Percentiles rank a stretch among this genome's conserved stretches.
Conservation (phyloP, 2,888 invertebrate species). For the Tenthredo mesomela region DNA sequence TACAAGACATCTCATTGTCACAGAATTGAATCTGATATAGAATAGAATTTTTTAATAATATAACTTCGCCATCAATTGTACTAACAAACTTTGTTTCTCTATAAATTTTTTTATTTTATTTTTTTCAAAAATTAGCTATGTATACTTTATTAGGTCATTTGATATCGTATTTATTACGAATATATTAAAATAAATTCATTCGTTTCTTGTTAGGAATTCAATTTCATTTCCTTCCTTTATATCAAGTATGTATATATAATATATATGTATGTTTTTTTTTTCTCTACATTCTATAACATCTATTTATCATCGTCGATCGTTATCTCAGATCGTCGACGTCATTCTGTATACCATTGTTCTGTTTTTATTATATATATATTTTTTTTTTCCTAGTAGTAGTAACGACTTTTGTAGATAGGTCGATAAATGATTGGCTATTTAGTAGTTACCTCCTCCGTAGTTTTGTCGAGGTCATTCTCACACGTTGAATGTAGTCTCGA, state of each 20-base stretch:
- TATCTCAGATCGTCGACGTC: slow-evolving; percentile 34
- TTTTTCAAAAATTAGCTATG: slow-evolving; percentile 29
- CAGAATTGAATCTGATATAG: slow-evolving; percentile 42
- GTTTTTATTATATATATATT: background rate
- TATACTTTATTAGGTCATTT: background rate
- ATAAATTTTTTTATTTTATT: slow-evolving; percentile 1
- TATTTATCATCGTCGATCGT: slow-evolving; percentile 36
- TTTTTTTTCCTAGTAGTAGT: slow-evolving; percentile 15
- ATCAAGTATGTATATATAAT: background rate
- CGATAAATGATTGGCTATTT: slow-evolving; percentile 70
- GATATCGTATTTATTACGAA: slow-evolving; percentile 12
- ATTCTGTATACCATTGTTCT: background rate
- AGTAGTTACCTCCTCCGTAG: slow-evolving; percentile 76
- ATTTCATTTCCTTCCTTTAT: slow-evolving; percentile 31
- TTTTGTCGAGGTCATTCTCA: slow-evolving; percentile 74
- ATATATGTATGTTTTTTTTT: background rate
- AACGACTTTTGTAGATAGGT: slow-evolving; percentile 57
- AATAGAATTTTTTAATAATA: slow-evolving; percentile 40
- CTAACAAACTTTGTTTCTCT: background rate
- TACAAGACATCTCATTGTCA: background rate
- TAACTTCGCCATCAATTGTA: slow-evolving; percentile 6
- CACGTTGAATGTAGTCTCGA: slow-evolving; percentile 75
- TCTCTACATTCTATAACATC: slow-evolving; percentile 40
- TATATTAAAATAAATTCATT: slow-evolving; percentile 35
- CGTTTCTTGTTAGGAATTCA: slow-evolving; percentile 2